Evolutionary conservation across 2,113 vertebrate genomes (phyloP).

Genomic region (Stegostoma tigrinum): DNA sequence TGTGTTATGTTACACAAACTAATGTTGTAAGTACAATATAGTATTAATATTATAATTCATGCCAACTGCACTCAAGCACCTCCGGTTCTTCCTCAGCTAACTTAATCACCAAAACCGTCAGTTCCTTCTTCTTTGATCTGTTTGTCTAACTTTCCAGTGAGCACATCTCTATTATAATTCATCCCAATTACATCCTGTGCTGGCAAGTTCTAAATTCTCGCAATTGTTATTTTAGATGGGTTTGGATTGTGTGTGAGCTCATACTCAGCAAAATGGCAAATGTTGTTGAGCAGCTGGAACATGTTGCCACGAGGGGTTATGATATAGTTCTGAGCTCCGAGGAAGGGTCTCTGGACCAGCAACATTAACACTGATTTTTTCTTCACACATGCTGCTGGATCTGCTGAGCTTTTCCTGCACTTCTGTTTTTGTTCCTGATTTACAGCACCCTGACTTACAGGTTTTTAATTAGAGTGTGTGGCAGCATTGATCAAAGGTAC

Average conservation of each 20-base stretch:
- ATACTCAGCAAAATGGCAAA: not conserved
- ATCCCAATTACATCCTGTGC: not conserved
- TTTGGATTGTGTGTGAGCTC: not conserved
- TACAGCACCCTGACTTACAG: no score
- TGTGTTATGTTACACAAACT: not conserved
- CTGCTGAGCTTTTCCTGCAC: no score
- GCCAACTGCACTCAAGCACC: not conserved
- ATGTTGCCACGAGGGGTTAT: not conserved
- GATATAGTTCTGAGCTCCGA: not conserved
- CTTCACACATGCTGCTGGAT: no score
- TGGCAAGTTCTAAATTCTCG: no score
- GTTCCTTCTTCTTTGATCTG: not conserved
- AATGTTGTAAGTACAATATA: not conserved
- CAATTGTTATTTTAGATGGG: not conserved
- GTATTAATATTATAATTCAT: not conserved
- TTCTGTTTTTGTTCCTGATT: no score
- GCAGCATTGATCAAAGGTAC: not conserved
- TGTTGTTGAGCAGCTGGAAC: not conserved
- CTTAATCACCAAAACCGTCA: not conserved
- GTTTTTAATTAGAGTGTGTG: not conserved
- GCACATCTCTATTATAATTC: no score
- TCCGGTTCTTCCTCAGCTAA: not conserved
- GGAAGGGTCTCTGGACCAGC: no score
- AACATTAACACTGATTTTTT: no score
- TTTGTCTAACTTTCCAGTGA: not conserved